Evolutionary conservation across 2,113 vertebrate species (phyloP), one percentile per base, ranked within the genome.

Genomic region (Prunella fulvescens): DNA sequence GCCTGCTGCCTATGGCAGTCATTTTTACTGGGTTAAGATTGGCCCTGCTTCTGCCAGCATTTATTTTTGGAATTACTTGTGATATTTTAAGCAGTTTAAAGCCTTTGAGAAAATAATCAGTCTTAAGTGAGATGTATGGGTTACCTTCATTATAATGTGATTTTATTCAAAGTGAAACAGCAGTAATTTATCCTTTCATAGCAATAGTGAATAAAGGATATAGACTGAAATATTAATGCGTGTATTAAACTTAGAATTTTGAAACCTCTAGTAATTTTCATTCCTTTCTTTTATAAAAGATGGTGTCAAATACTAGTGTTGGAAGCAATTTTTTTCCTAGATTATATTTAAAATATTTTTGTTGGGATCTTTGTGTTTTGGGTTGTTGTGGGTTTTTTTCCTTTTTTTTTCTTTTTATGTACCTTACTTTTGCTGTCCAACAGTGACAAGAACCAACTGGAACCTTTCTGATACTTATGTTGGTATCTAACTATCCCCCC

Each of bases 51-150:
- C 82, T 95, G 72, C 60, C 56, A 77, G 54, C 23, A 20, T 35
- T 92, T 86, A 47, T 83, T 84, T 95, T 74, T 81, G 33, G 58
- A 71, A 19, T 81, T 88, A 62, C 82, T 81, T 86, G 29, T 45
- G 47, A 9, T 92, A 81, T 83, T 81, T 94, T 58, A 88, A 73
- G 80, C 72, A 73, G 29, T 77, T 80, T 80, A 83, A 93, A 90
- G 64, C 35, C 47, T 92, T 86, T 90, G 56, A 83, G 79, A 92
- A 95, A 90, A 54, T 80, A 79, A 83, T 89, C 62, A 69, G 58
- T 86, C 57, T 40, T 64, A 71, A 72, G 42, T 61, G 60, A 90
- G 76, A 58, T 50, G 39, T 40, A 54, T 42, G 58, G 73, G 86
- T 83, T 82, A 61, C 19, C 76, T 92, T 66, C 88, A 78, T 90